phyloP scores from a whole-genome alignment of 2,888 invertebrate genomes.

The Chrysotoxum bicinctum region DNA sequence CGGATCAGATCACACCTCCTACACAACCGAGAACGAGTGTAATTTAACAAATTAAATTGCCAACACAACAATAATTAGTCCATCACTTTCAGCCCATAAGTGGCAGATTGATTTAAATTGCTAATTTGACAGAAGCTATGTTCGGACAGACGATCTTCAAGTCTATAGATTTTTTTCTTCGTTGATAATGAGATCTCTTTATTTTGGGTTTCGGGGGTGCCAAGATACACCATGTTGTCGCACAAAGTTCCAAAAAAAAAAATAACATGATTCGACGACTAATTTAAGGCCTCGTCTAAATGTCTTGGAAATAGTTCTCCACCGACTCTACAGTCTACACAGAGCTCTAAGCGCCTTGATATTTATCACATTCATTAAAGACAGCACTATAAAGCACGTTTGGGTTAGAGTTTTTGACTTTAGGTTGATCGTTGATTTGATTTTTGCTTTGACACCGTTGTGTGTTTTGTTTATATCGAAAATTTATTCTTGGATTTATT shows the following conservation, averaged over 20 bases:
- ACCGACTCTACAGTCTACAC: constrained; percentile 17
- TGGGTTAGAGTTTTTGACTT: neutral
- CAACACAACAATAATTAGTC: constrained; percentile 71
- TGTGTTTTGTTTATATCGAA: constrained; percentile 13
- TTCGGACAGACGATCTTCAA: constrained; percentile 41
- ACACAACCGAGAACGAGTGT: constrained; percentile 57
- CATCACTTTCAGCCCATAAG: constrained; percentile 31
- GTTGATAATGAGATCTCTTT: constrained; percentile 30
- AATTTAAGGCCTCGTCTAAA: constrained; percentile 52
- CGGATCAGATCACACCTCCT: constrained; percentile 54
- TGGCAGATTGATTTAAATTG: constrained; percentile 67
- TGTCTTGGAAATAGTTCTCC: constrained; percentile 3
- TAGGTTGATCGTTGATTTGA: constrained; percentile 56
- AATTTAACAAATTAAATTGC: constrained; percentile 72
- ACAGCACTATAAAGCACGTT: constrained; percentile 32
- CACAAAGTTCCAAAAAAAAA: constrained; percentile 18
- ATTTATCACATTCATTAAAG: constrained; percentile 57
- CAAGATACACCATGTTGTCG: constrained; percentile 21
- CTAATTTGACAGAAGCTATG: constrained; percentile 69
- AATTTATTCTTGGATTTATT: constrained; percentile 68
- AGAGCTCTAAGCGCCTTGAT: constrained; percentile 43
- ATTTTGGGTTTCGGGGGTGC: constrained; percentile 44
- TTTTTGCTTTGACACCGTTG: constrained; percentile 53
- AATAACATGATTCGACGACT: constrained; percentile 50
- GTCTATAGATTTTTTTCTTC: constrained; percentile 1